phyloP scores from a whole-genome alignment of 2,888 invertebrate genomes.

The Pimpla rufipes region DNA sequence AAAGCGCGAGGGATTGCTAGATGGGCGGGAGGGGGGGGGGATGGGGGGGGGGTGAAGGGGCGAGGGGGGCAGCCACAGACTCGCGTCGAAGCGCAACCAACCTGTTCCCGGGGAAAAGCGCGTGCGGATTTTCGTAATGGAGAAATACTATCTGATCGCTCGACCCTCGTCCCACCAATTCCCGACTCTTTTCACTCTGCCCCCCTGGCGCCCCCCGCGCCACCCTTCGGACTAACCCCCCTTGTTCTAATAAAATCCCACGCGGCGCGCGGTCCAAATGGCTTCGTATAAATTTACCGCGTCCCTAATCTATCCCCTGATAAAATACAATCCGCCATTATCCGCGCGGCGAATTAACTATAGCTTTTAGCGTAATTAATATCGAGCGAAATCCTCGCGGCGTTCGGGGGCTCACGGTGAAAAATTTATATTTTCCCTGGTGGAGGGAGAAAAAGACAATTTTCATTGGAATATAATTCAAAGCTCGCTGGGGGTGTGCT shows the following conservation, averaged over 20 bases:
- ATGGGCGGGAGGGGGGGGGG: not conserved
- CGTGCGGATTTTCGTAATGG: conserved; percentile 65
- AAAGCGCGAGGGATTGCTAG: conserved; percentile 49
- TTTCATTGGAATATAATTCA: not conserved
- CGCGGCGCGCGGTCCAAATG: conserved; percentile 51
- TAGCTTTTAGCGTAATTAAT: conserved; percentile 37
- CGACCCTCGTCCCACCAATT: conserved; percentile 41
- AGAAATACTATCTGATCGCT: conserved; percentile 65
- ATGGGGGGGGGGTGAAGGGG: not conserved
- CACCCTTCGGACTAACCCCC: not conserved
- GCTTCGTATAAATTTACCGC: conserved; percentile 53
- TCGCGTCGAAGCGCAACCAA: conserved; percentile 25
- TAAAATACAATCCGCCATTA: conserved; percentile 62
- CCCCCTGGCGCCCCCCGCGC: not conserved
- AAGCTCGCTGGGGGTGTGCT: not conserved
- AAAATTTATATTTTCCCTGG: not conserved
- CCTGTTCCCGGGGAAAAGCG: conserved; percentile 54
- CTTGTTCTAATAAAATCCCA: conserved; percentile 43
- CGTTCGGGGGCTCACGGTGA: not conserved
- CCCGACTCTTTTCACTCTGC: conserved; percentile 39
- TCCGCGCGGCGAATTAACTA: conserved; percentile 28
- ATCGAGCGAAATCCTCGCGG: conserved; percentile 3
- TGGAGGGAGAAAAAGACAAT: not conserved
- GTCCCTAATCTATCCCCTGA: conserved; percentile 51
- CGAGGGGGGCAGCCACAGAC: conserved; percentile 14